phyloP scores from a whole-genome alignment of 30 jellyfish, hydroid and myxozoan genomes.

The Hydractinia echinata region DNA sequence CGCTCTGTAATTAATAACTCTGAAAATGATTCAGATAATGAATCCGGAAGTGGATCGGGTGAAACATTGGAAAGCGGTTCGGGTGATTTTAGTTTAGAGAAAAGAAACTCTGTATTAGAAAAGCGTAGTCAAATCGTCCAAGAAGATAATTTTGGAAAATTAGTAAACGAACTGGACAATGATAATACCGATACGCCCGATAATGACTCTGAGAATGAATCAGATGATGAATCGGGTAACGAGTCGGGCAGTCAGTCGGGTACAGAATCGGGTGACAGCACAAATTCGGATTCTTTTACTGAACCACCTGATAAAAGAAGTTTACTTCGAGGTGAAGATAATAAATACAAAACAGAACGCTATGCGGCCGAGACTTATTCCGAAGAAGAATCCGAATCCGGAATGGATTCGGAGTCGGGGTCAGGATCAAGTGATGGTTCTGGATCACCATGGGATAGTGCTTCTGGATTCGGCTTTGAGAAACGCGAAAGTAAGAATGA shows the following conservation, averaged over 20 bases:
- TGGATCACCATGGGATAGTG: conserved; percentile 22
- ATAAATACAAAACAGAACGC: not conserved
- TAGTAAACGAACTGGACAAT: not conserved
- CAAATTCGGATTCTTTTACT: not conserved
- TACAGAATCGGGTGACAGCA: conserved; percentile 14
- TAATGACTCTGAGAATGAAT: conserved; percentile 13
- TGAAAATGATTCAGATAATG: conserved; percentile 27
- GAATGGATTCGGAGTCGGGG: conserved; percentile 37
- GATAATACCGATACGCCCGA: not conserved
- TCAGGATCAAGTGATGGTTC: conserved; percentile 16
- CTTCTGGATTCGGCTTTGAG: conserved; percentile 26
- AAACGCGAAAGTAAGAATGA: not conserved
- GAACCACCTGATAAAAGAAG: not conserved
- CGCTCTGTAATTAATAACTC: not conserved
- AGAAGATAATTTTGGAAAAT: not conserved
- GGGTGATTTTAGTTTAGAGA: no score
- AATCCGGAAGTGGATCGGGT: conserved; percentile 24
- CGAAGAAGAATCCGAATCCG: conserved; percentile 33
- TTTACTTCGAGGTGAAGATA: conserved; percentile 3
- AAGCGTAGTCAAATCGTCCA: conserved; percentile 38
- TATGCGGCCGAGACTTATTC: not conserved
- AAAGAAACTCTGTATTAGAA: conserved; percentile 19
- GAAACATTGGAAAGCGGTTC: conserved; percentile 20
- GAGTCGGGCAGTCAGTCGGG: not conserved
- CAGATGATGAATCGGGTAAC: conserved; percentile 9